Conservation (phyloP, 2,113 vertebrate species). For the Deroptyus accipitrinus region DNA sequence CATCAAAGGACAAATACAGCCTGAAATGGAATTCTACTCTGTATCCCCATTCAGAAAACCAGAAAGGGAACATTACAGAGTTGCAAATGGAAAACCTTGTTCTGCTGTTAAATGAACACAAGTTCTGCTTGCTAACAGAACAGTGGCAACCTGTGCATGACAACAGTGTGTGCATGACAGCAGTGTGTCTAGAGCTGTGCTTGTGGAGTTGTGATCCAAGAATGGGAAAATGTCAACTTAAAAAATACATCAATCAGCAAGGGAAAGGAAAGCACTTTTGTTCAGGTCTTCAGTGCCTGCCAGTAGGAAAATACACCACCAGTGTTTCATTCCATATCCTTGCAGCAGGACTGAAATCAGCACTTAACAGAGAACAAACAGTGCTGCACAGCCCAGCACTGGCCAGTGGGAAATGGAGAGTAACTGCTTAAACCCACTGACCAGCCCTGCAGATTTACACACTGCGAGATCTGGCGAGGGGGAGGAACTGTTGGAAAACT, state of each 20-base stretch:
- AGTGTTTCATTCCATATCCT: background rate
- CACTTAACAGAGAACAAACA: background rate
- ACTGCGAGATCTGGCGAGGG: background rate
- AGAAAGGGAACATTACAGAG: background rate
- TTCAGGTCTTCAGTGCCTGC: conserved; percentile 20
- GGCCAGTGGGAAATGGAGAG: background rate
- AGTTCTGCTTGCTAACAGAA: background rate
- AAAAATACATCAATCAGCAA: background rate
- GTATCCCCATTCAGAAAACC: background rate
- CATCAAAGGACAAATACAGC: background rate
- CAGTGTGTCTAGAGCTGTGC: background rate
- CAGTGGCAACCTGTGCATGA: too few species aligned
- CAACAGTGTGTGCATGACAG: background rate
- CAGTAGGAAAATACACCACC: background rate
- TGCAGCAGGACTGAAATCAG: background rate
- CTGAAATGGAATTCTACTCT: background rate
- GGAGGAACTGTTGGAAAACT: background rate
- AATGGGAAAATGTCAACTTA: background rate
- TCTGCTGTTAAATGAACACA: background rate
- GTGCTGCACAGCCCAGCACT: background rate
- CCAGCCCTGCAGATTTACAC: background rate
- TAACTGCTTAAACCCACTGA: background rate
- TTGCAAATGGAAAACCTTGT: background rate
- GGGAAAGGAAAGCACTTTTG: conserved; percentile 2
- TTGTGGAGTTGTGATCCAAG: background rate